Evolutionary conservation across 2,113 vertebrate genomes (phyloP).

Genomic region (Xerus inauris): DNA sequence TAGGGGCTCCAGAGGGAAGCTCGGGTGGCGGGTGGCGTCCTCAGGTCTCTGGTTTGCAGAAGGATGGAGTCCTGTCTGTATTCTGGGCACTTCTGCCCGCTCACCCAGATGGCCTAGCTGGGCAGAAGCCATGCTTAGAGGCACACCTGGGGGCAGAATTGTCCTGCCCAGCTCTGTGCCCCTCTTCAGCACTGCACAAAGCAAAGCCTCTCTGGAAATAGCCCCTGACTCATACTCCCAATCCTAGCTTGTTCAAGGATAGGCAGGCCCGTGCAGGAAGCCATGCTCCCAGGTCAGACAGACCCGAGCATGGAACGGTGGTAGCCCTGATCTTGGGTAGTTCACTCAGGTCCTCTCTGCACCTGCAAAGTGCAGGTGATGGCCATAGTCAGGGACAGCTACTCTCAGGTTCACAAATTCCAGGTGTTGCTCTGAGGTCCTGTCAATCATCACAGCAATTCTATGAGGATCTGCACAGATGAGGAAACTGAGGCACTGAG

Average conservation of each 20-base stretch:
- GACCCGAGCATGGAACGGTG: rapidly evolving
- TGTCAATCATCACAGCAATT: background rate
- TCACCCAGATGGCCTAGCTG: rapidly evolving
- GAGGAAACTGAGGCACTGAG: background rate
- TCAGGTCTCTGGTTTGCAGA: background rate
- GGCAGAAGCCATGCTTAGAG: background rate
- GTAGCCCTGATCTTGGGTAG: rapidly evolving
- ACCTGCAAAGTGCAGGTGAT: background rate
- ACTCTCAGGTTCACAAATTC: background rate
- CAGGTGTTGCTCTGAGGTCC: background rate
- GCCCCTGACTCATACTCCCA: rapidly evolving
- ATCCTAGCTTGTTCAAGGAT: rapidly evolving
- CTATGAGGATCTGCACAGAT: rapidly evolving
- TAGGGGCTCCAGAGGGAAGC: rapidly evolving
- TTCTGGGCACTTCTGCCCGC: background rate
- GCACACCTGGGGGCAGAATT: rapidly evolving
- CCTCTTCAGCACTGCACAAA: rapidly evolving
- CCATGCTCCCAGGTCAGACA: rapidly evolving
- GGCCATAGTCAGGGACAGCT: rapidly evolving
- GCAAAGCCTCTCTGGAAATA: background rate
- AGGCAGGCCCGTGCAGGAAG: rapidly evolving
- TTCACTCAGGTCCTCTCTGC: rapidly evolving
- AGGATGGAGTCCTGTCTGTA: background rate
- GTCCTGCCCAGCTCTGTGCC: background rate
- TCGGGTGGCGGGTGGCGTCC: background rate